phyloP scores from a whole-genome alignment of 2,888 invertebrate species.

The Sarcophaga variegata region DNA sequence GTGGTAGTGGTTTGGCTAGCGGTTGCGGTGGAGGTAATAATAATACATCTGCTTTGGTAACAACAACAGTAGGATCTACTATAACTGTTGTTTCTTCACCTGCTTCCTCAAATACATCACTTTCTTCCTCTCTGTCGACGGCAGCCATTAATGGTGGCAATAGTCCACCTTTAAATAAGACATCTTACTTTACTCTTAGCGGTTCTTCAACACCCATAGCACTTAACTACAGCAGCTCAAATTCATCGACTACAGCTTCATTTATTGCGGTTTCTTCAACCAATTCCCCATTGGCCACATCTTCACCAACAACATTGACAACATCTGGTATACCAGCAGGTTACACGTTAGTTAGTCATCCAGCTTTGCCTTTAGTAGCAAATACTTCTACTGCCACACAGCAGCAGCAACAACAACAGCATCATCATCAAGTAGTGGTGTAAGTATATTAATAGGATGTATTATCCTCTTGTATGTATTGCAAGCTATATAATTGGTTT shows the following conservation, averaged over 20 bases:
- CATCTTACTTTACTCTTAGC: constrained; percentile 67
- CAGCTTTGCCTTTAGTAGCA: constrained; percentile 56
- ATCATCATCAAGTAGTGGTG: constrained; percentile 71
- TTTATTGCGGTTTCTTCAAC: constrained; percentile 72
- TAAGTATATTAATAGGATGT: constrained; percentile 59
- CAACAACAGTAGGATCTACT: constrained; percentile 67
- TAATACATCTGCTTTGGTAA: constrained; percentile 55
- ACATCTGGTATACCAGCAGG: constrained; percentile 60
- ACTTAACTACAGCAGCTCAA: constrained; percentile 63
- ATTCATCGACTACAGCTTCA: constrained; percentile 71
- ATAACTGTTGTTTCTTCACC: constrained; percentile 79
- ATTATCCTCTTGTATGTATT: neutral
- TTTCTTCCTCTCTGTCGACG: constrained; percentile 75
- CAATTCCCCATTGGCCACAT: constrained; percentile 63
- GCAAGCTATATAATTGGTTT: neutral
- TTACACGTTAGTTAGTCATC: constrained; percentile 64
- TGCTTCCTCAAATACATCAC: constrained; percentile 78
- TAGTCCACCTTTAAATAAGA: constrained; percentile 73
- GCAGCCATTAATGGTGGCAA: constrained; percentile 79
- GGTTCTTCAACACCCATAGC: constrained; percentile 65
- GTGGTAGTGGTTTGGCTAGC: constrained; percentile 56
- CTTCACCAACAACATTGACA: constrained; percentile 55
- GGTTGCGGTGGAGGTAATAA: constrained; percentile 66
- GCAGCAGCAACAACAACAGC: constrained; percentile 60
- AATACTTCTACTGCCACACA: constrained; percentile 50